Evolutionary conservation across 1,140 invertebrate species (phyloP).

Genomic region (Cephus cinctus): DNA sequence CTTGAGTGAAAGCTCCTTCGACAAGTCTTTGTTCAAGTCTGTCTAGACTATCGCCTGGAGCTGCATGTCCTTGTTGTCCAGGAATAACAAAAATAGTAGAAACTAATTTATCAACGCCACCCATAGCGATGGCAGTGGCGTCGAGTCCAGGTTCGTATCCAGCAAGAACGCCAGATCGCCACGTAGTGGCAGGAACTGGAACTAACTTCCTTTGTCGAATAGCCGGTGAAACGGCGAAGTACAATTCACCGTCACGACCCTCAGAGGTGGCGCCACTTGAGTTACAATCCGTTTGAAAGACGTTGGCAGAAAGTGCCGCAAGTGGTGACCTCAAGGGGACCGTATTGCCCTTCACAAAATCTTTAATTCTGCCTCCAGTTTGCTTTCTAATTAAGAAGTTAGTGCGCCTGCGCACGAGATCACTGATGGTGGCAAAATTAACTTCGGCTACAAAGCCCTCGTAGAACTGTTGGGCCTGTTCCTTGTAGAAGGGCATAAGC

Average conservation of each 20-base stretch:
- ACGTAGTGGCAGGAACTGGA: conserved; percentile 78
- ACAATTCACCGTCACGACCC: conserved; percentile 78
- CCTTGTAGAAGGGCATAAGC: conserved; percentile 81
- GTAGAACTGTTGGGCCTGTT: conserved; percentile 81
- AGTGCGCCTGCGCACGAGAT: conserved; percentile 72
- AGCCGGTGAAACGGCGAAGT: conserved; percentile 77
- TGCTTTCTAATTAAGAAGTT: conserved; percentile 77
- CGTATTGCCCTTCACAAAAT: conserved; percentile 72
- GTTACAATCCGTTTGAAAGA: conserved; percentile 80
- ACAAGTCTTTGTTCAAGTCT: conserved; percentile 69
- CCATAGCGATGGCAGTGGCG: conserved; percentile 75
- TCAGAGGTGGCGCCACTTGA: conserved; percentile 67
- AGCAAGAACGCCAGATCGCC: conserved; percentile 71
- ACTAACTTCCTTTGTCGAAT: conserved; percentile 75
- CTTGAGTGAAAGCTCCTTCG: conserved; percentile 64
- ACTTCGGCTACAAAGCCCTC: conserved; percentile 81
- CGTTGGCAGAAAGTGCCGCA: conserved; percentile 75
- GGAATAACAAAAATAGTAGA: conserved; percentile 79
- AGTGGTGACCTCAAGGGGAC: conserved; percentile 71
- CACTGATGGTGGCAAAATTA: conserved; percentile 75
- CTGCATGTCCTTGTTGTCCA: conserved; percentile 71
- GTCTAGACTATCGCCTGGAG: conserved; percentile 74
- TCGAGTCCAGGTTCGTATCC: conserved; percentile 80
- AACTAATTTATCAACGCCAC: conserved; percentile 67
- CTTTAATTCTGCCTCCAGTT: conserved; percentile 72